Percentiles rank a stretch among this genome's conserved stretches.
Evolutionary conservation across 2,113 vertebrate genomes (phyloP).

Genomic region (Nipponia nippon): DNA sequence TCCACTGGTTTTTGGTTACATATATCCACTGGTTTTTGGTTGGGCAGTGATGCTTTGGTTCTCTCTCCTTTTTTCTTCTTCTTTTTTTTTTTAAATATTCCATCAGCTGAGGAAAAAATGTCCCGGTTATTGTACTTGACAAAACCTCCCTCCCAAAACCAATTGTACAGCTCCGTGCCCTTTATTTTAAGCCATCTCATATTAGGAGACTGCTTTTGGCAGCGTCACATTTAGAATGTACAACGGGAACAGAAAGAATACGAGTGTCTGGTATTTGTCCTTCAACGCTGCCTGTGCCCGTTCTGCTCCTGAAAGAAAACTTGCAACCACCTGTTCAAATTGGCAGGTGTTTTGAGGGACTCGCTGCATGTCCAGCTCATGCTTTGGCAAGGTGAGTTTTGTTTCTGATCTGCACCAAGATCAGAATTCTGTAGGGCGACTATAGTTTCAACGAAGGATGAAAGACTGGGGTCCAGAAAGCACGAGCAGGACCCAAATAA

Average conservation of each 20-base stretch:
- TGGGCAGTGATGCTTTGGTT: not conserved
- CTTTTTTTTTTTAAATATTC: not conserved
- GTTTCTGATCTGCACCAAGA: not conserved
- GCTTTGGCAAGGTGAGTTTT: not conserved
- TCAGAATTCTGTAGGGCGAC: not conserved
- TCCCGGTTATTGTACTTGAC: not conserved
- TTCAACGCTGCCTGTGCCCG: not conserved
- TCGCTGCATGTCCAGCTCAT: accelerated
- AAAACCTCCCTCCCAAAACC: not conserved
- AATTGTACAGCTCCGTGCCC: not conserved
- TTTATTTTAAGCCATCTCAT: not conserved
- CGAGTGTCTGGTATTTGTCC: not conserved
- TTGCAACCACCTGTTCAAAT: not conserved
- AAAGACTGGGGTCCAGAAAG: not conserved
- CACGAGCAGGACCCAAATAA: not conserved
- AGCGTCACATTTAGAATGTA: not conserved
- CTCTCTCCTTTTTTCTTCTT: not conserved
- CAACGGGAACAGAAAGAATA: not conserved
- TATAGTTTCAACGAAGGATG: not conserved
- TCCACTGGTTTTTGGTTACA: not conserved
- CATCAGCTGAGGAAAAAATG: not conserved
- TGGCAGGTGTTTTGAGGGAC: not conserved
- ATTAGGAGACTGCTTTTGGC: not conserved
- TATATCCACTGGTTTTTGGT: not conserved
- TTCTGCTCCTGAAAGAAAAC: not conserved